Conservation (phyloP, 2,113 vertebrate species). For the Acrocephalus arundinaceus region DNA sequence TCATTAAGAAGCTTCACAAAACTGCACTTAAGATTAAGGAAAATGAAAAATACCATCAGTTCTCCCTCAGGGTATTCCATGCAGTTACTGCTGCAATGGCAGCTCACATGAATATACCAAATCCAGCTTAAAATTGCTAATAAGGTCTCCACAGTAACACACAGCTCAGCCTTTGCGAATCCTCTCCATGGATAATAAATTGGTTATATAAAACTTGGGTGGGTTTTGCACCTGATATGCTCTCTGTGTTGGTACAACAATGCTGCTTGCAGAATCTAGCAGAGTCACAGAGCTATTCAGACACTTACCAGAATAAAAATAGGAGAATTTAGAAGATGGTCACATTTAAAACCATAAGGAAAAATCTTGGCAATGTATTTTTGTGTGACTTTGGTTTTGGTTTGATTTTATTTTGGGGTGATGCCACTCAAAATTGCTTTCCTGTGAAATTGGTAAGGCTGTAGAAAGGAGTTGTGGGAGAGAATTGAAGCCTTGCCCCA, state of each 20-base stretch:
- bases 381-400: neutral
- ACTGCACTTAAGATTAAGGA: neutral
- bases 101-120: neutral
- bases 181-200: conserved; percentile 15
- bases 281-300: neutral
- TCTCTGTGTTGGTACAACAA: accelerated
- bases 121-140: conserved; percentile 31
- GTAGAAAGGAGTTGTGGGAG: neutral
- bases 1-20: neutral
- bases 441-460: neutral
- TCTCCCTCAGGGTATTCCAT: neutral
- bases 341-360: neutral
- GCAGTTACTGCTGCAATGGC: neutral
- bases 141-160: conserved; percentile 47
- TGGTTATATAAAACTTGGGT: conserved; percentile 24
- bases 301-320: neutral
- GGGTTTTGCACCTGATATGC: neutral
- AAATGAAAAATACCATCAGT: conserved; percentile 14
- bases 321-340: neutral
- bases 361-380: neutral
- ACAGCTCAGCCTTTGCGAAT: neutral
- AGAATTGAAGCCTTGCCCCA: neutral
- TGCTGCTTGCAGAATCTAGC: neutral
- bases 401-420: neutral
- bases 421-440: neutral